A percentile compares a stretch with the other conserved stretches of the same genome.
Conservation (phyloP, 2,888 invertebrate species). For the Microplitis deprimator region DNA sequence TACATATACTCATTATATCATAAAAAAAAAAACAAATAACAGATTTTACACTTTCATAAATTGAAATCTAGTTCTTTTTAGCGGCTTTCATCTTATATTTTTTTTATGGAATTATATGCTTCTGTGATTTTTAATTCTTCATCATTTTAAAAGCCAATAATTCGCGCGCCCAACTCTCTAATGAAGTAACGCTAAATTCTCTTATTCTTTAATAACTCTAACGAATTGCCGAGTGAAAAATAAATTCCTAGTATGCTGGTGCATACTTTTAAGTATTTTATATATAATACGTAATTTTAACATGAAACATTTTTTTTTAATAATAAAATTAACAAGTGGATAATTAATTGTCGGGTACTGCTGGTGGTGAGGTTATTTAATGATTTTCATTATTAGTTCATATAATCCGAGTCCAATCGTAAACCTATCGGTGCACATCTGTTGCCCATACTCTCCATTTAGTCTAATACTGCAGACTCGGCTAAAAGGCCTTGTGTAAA, state of each 20-base stretch:
- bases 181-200: neutral
- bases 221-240: neutral
- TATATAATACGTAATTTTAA: conserved; percentile 53
- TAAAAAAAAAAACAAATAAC: no score
- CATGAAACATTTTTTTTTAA: conserved; percentile 53
- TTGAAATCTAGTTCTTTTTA: neutral
- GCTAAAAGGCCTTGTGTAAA: neutral
- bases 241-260: neutral
- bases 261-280: neutral
- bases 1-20: no score
- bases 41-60: neutral
- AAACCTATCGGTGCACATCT: conserved; percentile 68
- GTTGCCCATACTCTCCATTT: conserved; percentile 59
- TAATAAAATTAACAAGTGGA: conserved; percentile 65
- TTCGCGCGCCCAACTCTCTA: no score
- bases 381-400: conserved; percentile 69
- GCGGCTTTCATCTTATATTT: neutral
- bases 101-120: neutral
- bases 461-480: neutral
- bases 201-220: neutral
- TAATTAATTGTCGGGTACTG: conserved; percentile 62
- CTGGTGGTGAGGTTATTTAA: conserved; percentile 66
- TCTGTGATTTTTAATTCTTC: neutral
- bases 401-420: conserved; percentile 52
- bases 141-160: no score